Evolutionary conservation across 2,888 invertebrate species (phyloP).

Genomic region (Drosophila subsilvestris): DNA sequence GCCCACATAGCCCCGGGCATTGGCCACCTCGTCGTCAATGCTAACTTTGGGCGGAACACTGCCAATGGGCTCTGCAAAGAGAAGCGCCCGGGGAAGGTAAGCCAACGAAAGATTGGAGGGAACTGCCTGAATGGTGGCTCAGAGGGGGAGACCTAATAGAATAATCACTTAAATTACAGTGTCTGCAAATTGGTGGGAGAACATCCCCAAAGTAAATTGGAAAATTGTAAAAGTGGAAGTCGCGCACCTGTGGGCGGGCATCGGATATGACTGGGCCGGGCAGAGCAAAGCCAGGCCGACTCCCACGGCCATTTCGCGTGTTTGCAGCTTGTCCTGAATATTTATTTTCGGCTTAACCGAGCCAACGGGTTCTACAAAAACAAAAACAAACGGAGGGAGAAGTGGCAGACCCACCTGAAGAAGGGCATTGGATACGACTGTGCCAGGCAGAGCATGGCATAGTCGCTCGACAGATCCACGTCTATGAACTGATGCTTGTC

Average conservation of each 20-base stretch:
- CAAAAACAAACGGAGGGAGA: background rate
- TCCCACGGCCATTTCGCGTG: slow-evolving; percentile 85
- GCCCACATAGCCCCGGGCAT: slow-evolving; percentile 69
- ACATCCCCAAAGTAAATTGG: slow-evolving; percentile 40
- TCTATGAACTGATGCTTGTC: slow-evolving; percentile 84
- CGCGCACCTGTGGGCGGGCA: slow-evolving; percentile 88
- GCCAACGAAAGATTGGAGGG: background rate
- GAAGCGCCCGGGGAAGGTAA: background rate
- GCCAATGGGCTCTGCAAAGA: slow-evolving; percentile 81
- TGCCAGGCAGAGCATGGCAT: slow-evolving; percentile 87
- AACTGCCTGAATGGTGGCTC: slow-evolving; percentile 52
- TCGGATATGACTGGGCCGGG: slow-evolving; percentile 91
- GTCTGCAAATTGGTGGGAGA: slow-evolving; percentile 12
- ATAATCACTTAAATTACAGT: slow-evolving; percentile 55
- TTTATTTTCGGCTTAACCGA: slow-evolving; percentile 88
- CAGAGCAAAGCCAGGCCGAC: slow-evolving; percentile 88
- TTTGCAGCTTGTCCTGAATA: slow-evolving; percentile 87
- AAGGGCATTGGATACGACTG: slow-evolving; percentile 89
- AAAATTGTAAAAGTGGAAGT: slow-evolving; percentile 43
- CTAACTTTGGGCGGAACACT: slow-evolving; percentile 87
- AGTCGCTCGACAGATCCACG: slow-evolving; percentile 82
- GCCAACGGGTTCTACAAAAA: slow-evolving; percentile 85
- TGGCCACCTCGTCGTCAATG: slow-evolving; percentile 83
- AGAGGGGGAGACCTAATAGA: slow-evolving; percentile 32
- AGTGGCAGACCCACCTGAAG: slow-evolving; percentile 86